Conservation (phyloP, 2,113 vertebrate genomes). For the Phrynosoma platyrhinos region DNA sequence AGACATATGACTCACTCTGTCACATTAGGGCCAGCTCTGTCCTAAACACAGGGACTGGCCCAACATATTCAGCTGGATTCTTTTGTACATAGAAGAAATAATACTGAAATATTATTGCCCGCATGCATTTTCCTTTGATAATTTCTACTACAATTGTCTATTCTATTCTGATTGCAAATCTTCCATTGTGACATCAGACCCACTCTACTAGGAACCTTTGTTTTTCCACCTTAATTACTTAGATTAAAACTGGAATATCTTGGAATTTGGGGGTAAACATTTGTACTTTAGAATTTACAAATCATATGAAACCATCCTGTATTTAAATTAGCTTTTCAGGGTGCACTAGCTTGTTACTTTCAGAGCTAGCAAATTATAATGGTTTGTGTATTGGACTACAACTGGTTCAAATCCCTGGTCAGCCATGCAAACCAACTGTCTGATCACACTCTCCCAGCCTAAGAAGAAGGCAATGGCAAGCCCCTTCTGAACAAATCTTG, state of each 20-base stretch:
- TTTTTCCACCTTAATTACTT: constrained; percentile 44
- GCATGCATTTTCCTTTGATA: constrained; percentile 52
- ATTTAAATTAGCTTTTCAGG: too few species aligned
- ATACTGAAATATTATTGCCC: constrained; percentile 11
- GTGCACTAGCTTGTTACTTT: too few species aligned
- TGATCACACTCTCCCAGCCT: too few species aligned
- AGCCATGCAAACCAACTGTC: too few species aligned
- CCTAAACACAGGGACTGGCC: too few species aligned
- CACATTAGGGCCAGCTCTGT: background rate
- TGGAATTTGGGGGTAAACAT: background rate
- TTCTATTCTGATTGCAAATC: constrained; percentile 12
- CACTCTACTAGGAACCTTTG: constrained; percentile 37
- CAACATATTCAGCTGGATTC: too few species aligned
- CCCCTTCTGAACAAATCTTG: too few species aligned
- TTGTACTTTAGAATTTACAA: background rate
- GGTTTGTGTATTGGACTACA: too few species aligned
- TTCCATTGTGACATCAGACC: constrained; percentile 51
- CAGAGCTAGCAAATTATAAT: too few species aligned
- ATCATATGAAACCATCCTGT: background rate
- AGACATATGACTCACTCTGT: background rate
- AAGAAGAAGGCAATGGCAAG: too few species aligned
- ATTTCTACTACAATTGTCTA: constrained; percentile 30
- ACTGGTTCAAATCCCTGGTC: too few species aligned
- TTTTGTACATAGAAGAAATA: too few species aligned
- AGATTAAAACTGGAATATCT: constrained; percentile 33